phyloP scores from a whole-genome alignment of 2,113 vertebrate genomes.

The Ciconia stormi region DNA sequence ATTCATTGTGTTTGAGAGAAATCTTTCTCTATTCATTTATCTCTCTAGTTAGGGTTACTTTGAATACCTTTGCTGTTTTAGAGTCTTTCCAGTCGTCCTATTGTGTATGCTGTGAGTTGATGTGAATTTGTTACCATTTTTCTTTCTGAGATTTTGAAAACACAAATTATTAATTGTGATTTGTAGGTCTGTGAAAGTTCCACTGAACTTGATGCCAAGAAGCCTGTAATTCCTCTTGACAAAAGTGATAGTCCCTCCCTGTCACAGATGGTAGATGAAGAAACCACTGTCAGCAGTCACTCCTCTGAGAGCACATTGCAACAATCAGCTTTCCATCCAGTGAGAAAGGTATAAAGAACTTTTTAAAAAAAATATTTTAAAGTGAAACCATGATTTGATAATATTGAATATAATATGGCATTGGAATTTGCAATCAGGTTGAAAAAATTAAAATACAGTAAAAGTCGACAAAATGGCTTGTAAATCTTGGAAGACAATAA shows the following conservation, averaged over 20 bases:
- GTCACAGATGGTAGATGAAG: constrained; percentile 62
- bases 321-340: constrained; percentile 58
- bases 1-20: not conserved
- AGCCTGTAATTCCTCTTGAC: constrained; percentile 57
- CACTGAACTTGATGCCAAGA: constrained; percentile 63
- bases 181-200: constrained; percentile 70
- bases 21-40: not conserved
- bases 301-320: constrained; percentile 46
- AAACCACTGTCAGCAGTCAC: constrained; percentile 43
- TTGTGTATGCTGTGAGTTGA: not conserved
- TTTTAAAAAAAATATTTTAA: not conserved
- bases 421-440: not conserved
- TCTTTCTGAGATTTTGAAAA: not conserved
- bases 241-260: constrained; percentile 31
- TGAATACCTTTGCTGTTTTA: not conserved
- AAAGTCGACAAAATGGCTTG: not conserved
- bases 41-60: not conserved
- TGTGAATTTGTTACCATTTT: not conserved
- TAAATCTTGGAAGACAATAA: not conserved
- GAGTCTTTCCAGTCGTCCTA: not conserved
- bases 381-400: not conserved
- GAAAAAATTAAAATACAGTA: not conserved
- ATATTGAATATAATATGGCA: not conserved
- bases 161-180: constrained; percentile 10
- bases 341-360: constrained; percentile 73